Evolutionary conservation across 2,888 invertebrate genomes (phyloP), one percentile per base, ranked within the genome.

Genomic region (Hybos culiciformis): DNA sequence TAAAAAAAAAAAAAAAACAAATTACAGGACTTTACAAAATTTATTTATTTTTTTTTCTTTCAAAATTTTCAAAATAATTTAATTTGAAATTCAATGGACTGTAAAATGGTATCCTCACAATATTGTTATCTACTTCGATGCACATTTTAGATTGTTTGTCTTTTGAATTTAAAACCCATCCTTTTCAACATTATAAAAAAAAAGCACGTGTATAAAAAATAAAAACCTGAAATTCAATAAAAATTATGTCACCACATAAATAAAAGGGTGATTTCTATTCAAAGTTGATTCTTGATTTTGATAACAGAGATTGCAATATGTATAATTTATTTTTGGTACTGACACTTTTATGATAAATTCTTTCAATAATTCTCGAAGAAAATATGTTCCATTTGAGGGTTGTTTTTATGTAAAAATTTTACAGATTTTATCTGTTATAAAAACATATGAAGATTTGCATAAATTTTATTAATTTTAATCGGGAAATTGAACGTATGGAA

Each of bases 61-160:
- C 8, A 14, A n/a, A 5, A n/a, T 19, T 36, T 21, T 11, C 17
- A 19, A 34, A 34, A 32, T n/a, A n/a, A n/a, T 36, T 36, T 14
- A 36, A 36, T 36, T 36, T 46, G 43, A 46, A 49, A 59, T 59
- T 63, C 64, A 65, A 65, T 65, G 62, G 63, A 57, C 64, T 60
- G 63, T 65, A 63, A 65, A 65, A 64, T 64, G 60, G 59, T 58
- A 56, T 59, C 50, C 49, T 52, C 55, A n/a, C n/a, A 59, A 58
- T 58, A 54, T 58, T 55, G 59, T 60, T 60, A 62, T 62, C 62
- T 61, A 49, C 57, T 55, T 56, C 54, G 54, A 57, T 62, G 61
- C 61, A 59, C 62, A 60, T 57, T 59, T 60, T n/a, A n/a, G n/a
- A n/a, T n/a, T 60, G 54, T 60, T 52, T 44, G 41, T 46, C 44